Evolutionary conservation across 2,888 invertebrate genomes (phyloP).

Genomic region (Stegophylla sp.): DNA sequence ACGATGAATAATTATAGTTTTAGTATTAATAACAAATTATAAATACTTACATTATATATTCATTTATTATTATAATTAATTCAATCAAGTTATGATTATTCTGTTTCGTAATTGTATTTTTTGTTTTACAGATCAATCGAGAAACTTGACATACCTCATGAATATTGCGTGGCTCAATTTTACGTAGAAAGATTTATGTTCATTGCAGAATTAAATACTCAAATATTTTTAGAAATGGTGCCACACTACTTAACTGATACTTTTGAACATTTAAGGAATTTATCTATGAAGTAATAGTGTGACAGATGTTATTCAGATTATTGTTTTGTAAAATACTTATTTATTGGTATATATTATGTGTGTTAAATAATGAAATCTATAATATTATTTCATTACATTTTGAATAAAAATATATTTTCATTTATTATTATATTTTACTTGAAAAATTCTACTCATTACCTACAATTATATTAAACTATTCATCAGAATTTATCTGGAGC

Average conservation of each 20-base stretch:
- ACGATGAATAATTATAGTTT: no score
- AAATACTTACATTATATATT: no score
- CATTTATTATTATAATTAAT: no score
- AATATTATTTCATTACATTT: not conserved
- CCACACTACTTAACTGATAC: conserved; percentile 40
- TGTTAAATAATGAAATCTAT: not conserved
- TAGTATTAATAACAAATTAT: no score
- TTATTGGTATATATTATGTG: not conserved
- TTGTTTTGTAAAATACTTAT: not conserved
- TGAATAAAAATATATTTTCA: no score
- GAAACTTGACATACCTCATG: conserved; percentile 49
- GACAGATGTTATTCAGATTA: not conserved
- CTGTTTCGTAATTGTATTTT: not conserved
- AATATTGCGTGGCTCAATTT: conserved; percentile 35
- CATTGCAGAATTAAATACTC: conserved; percentile 27
- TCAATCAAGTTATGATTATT: no score
- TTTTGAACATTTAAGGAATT: conserved; percentile 13
- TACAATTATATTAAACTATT: no score
- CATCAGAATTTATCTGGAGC: no score
- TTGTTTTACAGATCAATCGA: conserved; percentile 23
- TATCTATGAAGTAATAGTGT: not conserved
- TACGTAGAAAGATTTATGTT: conserved; percentile 46
- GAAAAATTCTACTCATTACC: no score
- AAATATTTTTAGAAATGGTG: conserved; percentile 51
- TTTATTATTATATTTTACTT: no score